phyloP scores from a whole-genome alignment of 2,113 vertebrate genomes.

The Tamias sibiricus region DNA sequence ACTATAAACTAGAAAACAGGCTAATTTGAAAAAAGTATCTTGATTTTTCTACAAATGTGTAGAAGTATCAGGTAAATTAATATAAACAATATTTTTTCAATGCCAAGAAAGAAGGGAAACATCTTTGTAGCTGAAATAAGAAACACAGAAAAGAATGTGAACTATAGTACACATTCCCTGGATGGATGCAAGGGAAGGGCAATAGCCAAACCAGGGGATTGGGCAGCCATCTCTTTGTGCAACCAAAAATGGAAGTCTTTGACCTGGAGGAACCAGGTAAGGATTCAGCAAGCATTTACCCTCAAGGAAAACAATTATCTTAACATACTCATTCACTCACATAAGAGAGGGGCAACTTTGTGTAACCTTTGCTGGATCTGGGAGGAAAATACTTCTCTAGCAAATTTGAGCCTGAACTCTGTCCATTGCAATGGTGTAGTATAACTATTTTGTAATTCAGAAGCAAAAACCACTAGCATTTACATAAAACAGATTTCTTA shows the following conservation, averaged over 20 bases:
- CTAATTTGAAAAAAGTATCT: not conserved
- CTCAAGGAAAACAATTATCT: not conserved
- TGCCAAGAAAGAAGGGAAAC: not conserved
- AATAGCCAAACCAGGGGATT: no score
- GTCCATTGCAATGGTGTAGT: not conserved
- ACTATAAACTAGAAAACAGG: not conserved
- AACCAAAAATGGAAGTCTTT: not conserved
- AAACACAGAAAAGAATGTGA: not conserved
- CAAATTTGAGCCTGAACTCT: not conserved
- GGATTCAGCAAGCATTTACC: not conserved
- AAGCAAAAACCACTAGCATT: not conserved
- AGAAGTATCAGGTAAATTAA: not conserved
- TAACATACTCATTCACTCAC: no score
- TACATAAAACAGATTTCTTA: not conserved
- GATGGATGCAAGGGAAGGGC: not conserved
- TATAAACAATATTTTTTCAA: not conserved
- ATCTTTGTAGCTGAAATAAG: not conserved
- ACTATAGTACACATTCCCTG: not conserved
- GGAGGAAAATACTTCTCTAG: not conserved
- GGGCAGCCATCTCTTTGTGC: not conserved
- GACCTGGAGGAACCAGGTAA: no score
- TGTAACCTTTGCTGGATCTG: accelerated
- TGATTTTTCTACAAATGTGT: not conserved
- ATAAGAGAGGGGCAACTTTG: not conserved
- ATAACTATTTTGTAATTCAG: not conserved